Base-by-base conservation (phyloP, 2,113 vertebrate genomes). In the Poecilia latipinna region DNA sequence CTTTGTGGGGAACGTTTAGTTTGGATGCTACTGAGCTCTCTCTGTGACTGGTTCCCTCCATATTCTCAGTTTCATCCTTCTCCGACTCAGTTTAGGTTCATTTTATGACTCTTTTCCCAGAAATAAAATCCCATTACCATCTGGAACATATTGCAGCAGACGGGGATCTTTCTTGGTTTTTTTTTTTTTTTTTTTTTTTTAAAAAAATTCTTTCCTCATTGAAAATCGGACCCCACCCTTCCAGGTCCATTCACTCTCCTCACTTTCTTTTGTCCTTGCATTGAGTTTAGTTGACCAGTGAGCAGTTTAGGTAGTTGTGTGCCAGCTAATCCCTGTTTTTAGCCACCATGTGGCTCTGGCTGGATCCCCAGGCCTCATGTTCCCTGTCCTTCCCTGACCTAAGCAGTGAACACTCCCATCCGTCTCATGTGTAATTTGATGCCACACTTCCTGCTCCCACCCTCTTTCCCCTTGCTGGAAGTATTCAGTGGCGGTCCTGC, bases 361-460 rank as follows among this genome's bases (percentile, higher is more conserved):
- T 48, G 17, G 4, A 48, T 48, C 17, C 44, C 44, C 44, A 48
- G 17, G 44, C 44, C 75, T 82, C 37, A 11, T 81, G 65, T 78
- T 86, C 77, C 67, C 68, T 88, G 82, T 91, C 89, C 89, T 90
- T 77, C 77, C 61, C 75, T 87, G 87, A 93, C 86, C 86, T 33
- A 65, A 82, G 65, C 68, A 29, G 26, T 60, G 66, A 72, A 65
- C 74, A 39, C 80, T 75, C 68, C 74, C 75, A 74, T 88, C 78
- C 81, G 73, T 79, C 83, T 44, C 66, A 39, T n/a, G 64, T 74
- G 91, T 90, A 86, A 93, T 80, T 72, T 33, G 74, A 92, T 72
- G 84, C 91, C 83, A 73, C 19, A 69, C 80, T 91, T 91, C 90
- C 89, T 90, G 71, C 74, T 48, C 71, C 17, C 39, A 19, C 57